Percentiles rank a stretch among this genome's conserved stretches.
phyloP scores from a whole-genome alignment of 2,888 invertebrate species.

The Spodoptera littoralis region DNA sequence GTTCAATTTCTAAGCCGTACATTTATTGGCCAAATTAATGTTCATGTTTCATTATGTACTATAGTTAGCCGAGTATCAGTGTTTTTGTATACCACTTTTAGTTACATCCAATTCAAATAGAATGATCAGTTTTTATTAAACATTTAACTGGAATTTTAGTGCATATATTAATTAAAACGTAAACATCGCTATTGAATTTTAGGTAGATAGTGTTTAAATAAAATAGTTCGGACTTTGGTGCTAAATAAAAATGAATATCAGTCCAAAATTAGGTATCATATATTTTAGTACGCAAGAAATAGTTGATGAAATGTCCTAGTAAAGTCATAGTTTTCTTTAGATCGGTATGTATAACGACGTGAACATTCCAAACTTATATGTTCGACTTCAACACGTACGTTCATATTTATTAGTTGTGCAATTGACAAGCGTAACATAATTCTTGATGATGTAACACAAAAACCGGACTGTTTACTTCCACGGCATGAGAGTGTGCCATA shows the following conservation, averaged over 20 bases:
- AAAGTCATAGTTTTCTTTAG: conserved; percentile 26
- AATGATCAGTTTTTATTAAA: conserved; percentile 12
- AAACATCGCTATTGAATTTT: conserved; percentile 60
- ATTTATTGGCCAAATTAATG: conserved; percentile 19
- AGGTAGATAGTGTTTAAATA: conserved; percentile 74
- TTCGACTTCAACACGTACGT: conserved; percentile 1
- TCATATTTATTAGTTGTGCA: conserved; percentile 5
- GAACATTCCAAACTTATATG: conserved; percentile 6
- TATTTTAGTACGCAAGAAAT: conserved; percentile 50
- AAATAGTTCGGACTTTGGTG: conserved; percentile 85
- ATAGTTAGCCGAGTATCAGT: conserved; percentile 32
- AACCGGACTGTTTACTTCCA: conserved; percentile 17
- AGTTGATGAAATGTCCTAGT: conserved; percentile 36
- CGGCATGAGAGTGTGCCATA: conserved; percentile 46
- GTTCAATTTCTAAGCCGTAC: conserved; percentile 10
- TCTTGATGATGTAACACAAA: conserved; percentile 19
- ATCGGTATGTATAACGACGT: conserved; percentile 16
- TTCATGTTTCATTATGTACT: conserved; percentile 7
- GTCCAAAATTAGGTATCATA: conserved; percentile 71
- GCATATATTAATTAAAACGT: conserved; percentile 33
- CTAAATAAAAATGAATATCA: conserved; percentile 77
- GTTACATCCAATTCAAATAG: conserved; percentile 12
- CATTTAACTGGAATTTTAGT: conserved; percentile 27
- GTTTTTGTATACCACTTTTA: conserved; percentile 21
- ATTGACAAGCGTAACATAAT: conserved; percentile 11